Conservation (phyloP, 2,113 vertebrate genomes). For the Melanotaenia duboulayi region DNA sequence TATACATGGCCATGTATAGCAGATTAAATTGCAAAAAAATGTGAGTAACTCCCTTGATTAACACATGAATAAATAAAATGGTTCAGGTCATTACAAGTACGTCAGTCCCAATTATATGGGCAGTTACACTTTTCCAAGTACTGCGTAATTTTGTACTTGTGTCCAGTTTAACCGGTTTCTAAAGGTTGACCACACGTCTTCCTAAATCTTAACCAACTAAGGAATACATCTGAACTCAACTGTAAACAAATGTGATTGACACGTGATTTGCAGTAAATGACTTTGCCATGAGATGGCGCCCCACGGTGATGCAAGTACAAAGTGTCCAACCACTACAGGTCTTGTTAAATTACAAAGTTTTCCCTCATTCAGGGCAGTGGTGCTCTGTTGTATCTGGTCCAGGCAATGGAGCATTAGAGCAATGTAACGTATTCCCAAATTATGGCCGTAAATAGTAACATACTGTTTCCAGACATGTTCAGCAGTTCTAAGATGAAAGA, state of each 20-base stretch:
- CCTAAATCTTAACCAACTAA: not conserved
- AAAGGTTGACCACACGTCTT: not conserved
- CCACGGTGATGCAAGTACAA: not conserved
- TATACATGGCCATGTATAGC: too few species aligned
- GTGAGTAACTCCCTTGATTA: too few species aligned
- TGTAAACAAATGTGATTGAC: conserved; percentile 34
- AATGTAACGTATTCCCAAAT: not conserved
- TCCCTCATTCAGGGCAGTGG: not conserved
- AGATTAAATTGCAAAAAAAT: too few species aligned
- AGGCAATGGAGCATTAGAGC: not conserved
- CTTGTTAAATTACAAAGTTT: not conserved
- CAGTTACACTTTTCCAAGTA: too few species aligned
- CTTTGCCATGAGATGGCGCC: conserved; percentile 34
- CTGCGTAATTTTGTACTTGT: too few species aligned
- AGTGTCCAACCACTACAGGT: not conserved
- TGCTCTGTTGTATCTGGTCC: not conserved
- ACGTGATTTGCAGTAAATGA: not conserved
- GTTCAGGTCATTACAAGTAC: too few species aligned
- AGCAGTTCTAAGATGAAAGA: not conserved
- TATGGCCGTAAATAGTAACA: not conserved
- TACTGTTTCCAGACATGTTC: not conserved
- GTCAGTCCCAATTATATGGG: too few species aligned
- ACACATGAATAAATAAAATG: too few species aligned
- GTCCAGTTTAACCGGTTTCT: not conserved
- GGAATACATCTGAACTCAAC: not conserved